These are phyloP conservation scores for Bucco capensis DNA, from an alignment of 2,113 vertebrate genomes.

Conservation along the genomic window DNA sequence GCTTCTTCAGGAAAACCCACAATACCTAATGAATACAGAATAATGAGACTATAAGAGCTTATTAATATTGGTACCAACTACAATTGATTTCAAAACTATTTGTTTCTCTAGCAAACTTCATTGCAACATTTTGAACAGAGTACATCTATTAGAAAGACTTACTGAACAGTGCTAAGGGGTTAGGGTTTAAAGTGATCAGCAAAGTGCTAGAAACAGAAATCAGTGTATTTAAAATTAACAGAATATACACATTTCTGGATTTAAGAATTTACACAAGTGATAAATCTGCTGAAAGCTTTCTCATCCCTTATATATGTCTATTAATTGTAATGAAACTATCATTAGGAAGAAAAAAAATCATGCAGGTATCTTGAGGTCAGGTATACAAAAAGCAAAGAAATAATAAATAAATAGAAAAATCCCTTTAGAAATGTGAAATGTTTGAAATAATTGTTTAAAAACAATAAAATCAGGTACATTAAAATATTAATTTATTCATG, in stretches of 20 bases:
- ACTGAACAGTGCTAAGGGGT: background rate
- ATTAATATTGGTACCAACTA: background rate
- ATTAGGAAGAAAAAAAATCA: background rate
- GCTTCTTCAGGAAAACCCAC: background rate
- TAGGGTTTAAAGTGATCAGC: background rate
- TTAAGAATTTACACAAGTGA: background rate
- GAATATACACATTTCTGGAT: background rate
- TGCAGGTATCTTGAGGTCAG: background rate
- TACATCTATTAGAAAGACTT: background rate
- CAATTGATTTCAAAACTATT: background rate
- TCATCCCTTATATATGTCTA: background rate
- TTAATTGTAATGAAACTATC: background rate
- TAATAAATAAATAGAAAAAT: background rate
- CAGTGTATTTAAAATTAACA: background rate
- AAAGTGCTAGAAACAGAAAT: background rate
- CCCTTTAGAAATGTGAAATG: background rate
- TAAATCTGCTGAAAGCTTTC: background rate
- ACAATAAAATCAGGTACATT: background rate
- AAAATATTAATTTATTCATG: conserved; percentile 20
- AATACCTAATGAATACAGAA: background rate
- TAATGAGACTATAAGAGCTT: background rate
- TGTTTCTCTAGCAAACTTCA: background rate
- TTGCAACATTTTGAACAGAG: background rate
- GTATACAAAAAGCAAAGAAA: background rate
- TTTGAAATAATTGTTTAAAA: background rate